Conservation (phyloP, 2,888 invertebrate genomes). For the Drosophila bunnanda region DNA sequence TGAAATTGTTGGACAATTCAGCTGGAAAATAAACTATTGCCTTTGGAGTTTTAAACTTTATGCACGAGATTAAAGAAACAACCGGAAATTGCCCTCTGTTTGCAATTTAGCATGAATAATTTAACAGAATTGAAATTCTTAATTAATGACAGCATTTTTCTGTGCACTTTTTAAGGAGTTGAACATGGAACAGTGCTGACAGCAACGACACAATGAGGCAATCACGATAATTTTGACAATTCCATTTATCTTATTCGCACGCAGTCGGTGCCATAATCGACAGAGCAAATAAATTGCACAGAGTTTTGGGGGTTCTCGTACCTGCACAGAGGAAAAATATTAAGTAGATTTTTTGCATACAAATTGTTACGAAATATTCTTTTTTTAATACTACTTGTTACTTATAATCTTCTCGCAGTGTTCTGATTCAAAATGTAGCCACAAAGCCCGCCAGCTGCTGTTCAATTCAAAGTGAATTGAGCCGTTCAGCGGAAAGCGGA, state of each 20-base stretch:
- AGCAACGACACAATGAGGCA: constrained; percentile 19
- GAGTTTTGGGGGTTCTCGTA: neutral
- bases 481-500: constrained; percentile 26
- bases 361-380: too few relatives aligned
- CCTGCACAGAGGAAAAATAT: neutral
- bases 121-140: constrained; percentile 14
- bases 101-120: constrained; percentile 30
- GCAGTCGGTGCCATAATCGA: constrained; percentile 47
- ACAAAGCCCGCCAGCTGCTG: constrained; percentile 35
- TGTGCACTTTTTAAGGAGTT: constrained; percentile 34
- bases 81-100: constrained; percentile 14
- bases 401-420: neutral
- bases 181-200: constrained; percentile 23
- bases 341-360: neutral
- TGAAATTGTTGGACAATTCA: constrained; percentile 1
- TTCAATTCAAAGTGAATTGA: constrained; percentile 16
- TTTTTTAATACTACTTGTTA: too few relatives aligned
- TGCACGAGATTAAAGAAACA: neutral
- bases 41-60: neutral
- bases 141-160: constrained; percentile 32
- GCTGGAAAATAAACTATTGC: neutral
- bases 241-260: constrained; percentile 61
- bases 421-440: constrained; percentile 34
- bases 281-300: constrained; percentile 44
- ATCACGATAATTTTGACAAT: constrained; percentile 49